These are phyloP conservation scores for Caenorhabditis zanzibari DNA, from an alignment of 2,888 invertebrate species.

Conservation along the genomic window DNA sequence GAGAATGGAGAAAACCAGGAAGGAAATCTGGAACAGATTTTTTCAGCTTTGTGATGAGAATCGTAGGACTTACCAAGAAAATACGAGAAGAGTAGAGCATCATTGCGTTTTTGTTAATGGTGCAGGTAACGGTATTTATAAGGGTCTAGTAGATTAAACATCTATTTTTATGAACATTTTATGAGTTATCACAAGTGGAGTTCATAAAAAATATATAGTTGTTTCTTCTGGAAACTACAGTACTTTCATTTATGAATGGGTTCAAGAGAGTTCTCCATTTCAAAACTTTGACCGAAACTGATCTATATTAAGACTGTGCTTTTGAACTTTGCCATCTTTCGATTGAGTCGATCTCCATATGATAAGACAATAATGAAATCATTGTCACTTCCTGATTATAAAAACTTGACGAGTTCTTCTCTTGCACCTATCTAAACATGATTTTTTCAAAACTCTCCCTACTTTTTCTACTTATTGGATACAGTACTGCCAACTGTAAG, in stretches of 20 bases:
- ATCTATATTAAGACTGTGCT: not conserved
- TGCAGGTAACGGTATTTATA: too few relatives aligned
- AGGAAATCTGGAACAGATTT: not conserved
- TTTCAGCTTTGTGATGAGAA: not conserved
- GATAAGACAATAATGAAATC: constrained; percentile 36
- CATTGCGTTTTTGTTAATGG: too few relatives aligned
- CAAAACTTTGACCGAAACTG: not conserved
- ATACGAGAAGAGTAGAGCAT: not conserved
- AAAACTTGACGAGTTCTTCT: not conserved
- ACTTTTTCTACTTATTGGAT: constrained; percentile 6
- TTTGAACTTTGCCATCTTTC: constrained; percentile 4
- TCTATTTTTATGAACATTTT: too few relatives aligned
- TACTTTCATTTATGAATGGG: not conserved
- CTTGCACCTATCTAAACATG: not conserved
- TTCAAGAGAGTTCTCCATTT: too few relatives aligned
- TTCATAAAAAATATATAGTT: not conserved
- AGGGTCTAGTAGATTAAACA: too few relatives aligned
- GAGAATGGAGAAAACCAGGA: not conserved
- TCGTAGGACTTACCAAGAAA: not conserved
- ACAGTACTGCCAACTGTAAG: constrained; percentile 28
- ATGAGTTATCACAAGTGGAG: too few relatives aligned
- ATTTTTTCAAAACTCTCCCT: not conserved
- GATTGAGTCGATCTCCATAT: constrained; percentile 5
- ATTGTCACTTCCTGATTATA: constrained; percentile 9
- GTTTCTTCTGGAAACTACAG: not conserved